Percentiles rank a stretch among this genome's conserved stretches.
Conservation (phyloP, 2,888 invertebrate genomes). For the Patella ulyssiponensis region DNA sequence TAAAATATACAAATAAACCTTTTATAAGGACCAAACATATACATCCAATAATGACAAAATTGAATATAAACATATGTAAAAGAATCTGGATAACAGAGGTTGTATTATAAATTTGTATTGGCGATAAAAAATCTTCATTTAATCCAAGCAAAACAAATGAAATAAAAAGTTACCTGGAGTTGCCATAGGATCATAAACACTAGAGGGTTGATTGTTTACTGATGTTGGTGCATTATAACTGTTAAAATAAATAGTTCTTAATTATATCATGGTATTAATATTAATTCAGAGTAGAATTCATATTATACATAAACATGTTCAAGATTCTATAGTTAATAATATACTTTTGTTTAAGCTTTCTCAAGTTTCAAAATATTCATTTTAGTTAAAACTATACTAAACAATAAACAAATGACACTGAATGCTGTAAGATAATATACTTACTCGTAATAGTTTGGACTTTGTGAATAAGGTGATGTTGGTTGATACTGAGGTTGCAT, state of each 20-base stretch:
- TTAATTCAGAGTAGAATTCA: neutral
- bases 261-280: neutral
- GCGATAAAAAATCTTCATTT: neutral
- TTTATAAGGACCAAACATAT: neutral
- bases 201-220: slow-evolving; percentile 19
- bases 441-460: slow-evolving; percentile 46
- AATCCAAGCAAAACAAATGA: neutral
- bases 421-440: neutral
- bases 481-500: slow-evolving; percentile 44
- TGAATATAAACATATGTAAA: no score
- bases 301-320: no score
- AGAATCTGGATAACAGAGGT: neutral
- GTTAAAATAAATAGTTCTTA: neutral
- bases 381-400: no score
- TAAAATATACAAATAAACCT: slow-evolving; percentile 1
- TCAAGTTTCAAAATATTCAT: no score
- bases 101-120: neutral
- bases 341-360: no score
- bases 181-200: slow-evolving; percentile 37
- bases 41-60: neutral
- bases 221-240: slow-evolving; percentile 20
- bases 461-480: slow-evolving; percentile 27
- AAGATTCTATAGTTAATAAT: no score
- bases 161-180: slow-evolving; percentile 22
- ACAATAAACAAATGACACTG: no score